Conservation (phyloP, 2,888 invertebrate genomes). For the Nomada goodeniana region DNA sequence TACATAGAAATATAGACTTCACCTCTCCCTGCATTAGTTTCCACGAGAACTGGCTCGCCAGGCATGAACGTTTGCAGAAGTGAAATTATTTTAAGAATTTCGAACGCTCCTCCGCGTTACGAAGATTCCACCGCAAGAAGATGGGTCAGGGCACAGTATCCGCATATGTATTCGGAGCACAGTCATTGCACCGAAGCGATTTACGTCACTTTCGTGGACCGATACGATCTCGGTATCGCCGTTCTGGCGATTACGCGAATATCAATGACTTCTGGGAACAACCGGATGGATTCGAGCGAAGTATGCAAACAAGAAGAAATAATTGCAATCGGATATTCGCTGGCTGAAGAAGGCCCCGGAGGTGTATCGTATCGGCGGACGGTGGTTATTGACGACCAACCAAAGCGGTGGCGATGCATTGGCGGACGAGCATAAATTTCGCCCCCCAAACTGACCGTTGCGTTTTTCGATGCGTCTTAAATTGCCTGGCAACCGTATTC, state of each 20-base stretch:
- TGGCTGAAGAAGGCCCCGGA: slow-evolving; percentile 73
- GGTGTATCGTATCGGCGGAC: slow-evolving; percentile 78
- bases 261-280: slow-evolving; percentile 63
- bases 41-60: too few relatives aligned
- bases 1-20: too few relatives aligned
- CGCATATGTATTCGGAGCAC: slow-evolving; percentile 28
- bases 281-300: slow-evolving; percentile 55
- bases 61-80: not conserved
- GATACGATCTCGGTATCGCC: slow-evolving; percentile 55
- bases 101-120: not conserved
- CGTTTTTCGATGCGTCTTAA: slow-evolving; percentile 64
- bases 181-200: slow-evolving; percentile 30
- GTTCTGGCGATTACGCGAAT: slow-evolving; percentile 58
- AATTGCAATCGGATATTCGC: slow-evolving; percentile 80
- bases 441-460: slow-evolving; percentile 51
- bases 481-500: slow-evolving; percentile 62
- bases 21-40: too few relatives aligned
- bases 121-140: not conserved
- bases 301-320: slow-evolving; percentile 77
- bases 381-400: slow-evolving; percentile 78
- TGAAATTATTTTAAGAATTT: not conserved
- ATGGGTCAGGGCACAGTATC: slow-evolving; percentile 14
- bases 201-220: slow-evolving; percentile 33
- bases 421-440: slow-evolving; percentile 77
- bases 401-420: slow-evolving; percentile 77